phyloP scores from a whole-genome alignment of 92 coral and sea anemone genomes.

The Paragorgia papillata region DNA sequence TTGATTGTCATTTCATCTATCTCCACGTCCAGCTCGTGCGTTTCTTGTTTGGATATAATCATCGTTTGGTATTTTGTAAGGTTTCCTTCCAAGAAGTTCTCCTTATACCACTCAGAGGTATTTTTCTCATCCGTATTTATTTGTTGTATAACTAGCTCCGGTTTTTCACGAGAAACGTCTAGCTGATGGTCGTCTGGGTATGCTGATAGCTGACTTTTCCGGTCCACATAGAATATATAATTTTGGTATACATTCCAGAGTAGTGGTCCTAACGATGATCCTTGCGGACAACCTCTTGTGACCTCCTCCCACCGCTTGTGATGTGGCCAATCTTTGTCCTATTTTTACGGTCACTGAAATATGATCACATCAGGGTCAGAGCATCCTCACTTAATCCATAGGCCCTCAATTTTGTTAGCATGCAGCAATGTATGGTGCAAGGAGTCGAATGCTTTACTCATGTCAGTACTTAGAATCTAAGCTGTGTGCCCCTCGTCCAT shows the following conservation, averaged over 20 bases:
- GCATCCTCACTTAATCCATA: slow-evolving; percentile 41
- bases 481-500: slow-evolving; percentile 42
- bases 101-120: slow-evolving; percentile 50
- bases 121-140: slow-evolving; percentile 45
- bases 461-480: slow-evolving; percentile 46
- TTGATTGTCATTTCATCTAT: slow-evolving; percentile 11
- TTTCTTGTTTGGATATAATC: slow-evolving; percentile 29
- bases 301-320: slow-evolving; percentile 43
- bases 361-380: slow-evolving; percentile 45
- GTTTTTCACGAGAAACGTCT: slow-evolving; percentile 27
- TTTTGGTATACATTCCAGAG: slow-evolving; percentile 66
- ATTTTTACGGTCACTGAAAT: slow-evolving; percentile 48
- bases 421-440: slow-evolving; percentile 57
- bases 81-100: slow-evolving; percentile 57
- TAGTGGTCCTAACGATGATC: slow-evolving; percentile 61
- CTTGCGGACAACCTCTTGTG: slow-evolving; percentile 61
- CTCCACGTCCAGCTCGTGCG: slow-evolving; percentile 12
- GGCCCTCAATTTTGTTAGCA: slow-evolving; percentile 62
- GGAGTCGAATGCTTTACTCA: slow-evolving; percentile 69
- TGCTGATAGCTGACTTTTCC: slow-evolving; percentile 54
- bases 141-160: slow-evolving; percentile 17
- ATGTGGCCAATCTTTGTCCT: slow-evolving; percentile 38
- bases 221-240: slow-evolving; percentile 58
- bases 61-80: slow-evolving; percentile 56
- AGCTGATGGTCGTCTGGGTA: slow-evolving; percentile 71